Evolutionary conservation across 2,113 vertebrate species (phyloP), one percentile per base, ranked within the genome.

Genomic region (Thryonomys swinderianus): DNA sequence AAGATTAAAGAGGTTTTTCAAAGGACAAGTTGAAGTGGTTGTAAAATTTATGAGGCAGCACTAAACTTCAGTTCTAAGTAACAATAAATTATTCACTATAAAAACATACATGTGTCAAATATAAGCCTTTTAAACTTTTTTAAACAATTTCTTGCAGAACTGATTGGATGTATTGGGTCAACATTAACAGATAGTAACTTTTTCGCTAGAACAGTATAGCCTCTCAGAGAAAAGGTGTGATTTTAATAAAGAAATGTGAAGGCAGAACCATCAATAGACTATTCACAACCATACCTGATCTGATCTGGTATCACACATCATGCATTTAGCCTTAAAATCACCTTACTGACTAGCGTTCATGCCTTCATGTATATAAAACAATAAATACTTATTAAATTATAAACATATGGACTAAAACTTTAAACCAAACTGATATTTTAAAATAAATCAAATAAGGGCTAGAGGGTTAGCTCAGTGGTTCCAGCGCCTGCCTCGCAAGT

Each of bases 21-120:
- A 98, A 98, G 97, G 97, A 98, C 97, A 98, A 97, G 96, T 97
- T 97, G 95, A 97, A 97, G 96, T 94, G 97, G 96, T 91, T 97
- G 96, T 97, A 97, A 98, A 96, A 98, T 98, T 98, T 97, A 97
- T 97, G 97, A 98, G 97, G 96, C 94, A 96, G 97, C 95, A 96
- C 97, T 98, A 97, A 98, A 98, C 97, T 97, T 98, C 93, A 97
- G 95, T 96, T 98, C 96, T 97, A 96, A 97, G 94, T 96, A 96
- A 95, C 96, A 97, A 98, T 98, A 97, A 98, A 98, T 98, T 97
- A 98, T 97, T 98, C 97, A 98, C 96, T 93, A 98, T 96, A 97
- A 97, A 97, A 97, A 97, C 96, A 98, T 97, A 98, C 97, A 97
- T 95, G 88, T 97, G 97, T 98, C 97, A 97, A 97, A 95, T 97